Evolutionary conservation across 2,113 vertebrate genomes (phyloP).

Genomic region (Okapia johnstoni): DNA sequence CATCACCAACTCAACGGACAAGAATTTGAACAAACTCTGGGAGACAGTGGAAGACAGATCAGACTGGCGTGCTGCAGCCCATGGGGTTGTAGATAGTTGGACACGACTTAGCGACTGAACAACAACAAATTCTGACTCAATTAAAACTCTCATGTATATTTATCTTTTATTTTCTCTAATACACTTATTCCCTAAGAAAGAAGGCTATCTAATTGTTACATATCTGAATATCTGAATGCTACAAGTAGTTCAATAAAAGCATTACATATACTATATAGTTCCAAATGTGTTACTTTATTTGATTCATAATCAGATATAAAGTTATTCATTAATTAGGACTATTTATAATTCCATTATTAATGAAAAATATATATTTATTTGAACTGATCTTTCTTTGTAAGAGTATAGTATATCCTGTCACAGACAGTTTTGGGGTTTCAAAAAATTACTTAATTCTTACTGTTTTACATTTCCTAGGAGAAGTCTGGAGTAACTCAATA

Average conservation of each 20-base stretch:
- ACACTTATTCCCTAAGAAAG: not conserved
- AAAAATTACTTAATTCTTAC: constrained; percentile 9
- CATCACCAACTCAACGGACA: not conserved
- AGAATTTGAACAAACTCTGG: not conserved
- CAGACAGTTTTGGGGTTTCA: not conserved
- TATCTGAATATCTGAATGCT: not conserved
- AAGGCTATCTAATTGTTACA: not conserved
- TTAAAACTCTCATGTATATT: not conserved
- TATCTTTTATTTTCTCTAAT: not conserved
- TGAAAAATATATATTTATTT: not conserved
- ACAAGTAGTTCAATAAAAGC: not conserved
- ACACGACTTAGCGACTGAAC: not conserved
- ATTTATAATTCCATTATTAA: not conserved
- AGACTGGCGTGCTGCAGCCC: not conserved
- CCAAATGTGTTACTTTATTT: not conserved
- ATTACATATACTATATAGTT: not conserved
- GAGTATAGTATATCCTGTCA: not conserved
- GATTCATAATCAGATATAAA: not conserved
- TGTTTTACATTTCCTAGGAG: not conserved
- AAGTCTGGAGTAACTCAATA: not conserved
- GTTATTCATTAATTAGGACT: not conserved
- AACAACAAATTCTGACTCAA: not conserved
- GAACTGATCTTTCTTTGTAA: not conserved
- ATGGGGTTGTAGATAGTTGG: not conserved
- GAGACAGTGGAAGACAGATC: not conserved